phyloP scores from a whole-genome alignment of 1,140 invertebrate species.

The Ostrea edulis region DNA sequence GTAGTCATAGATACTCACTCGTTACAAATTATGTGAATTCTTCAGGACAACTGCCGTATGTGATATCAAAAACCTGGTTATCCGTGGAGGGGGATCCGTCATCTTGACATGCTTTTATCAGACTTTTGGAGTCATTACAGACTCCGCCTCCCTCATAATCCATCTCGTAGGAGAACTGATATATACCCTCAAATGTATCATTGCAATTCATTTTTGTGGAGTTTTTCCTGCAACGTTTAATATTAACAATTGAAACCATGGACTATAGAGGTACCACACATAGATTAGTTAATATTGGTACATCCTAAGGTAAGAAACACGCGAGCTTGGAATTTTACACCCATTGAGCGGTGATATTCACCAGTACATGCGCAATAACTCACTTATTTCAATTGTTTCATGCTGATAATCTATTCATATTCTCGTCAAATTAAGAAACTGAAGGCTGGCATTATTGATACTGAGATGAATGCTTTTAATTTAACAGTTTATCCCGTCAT shows the following conservation, averaged over 20 bases:
- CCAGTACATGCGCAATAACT: too few relatives aligned
- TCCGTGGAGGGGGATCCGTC: constrained; percentile 96
- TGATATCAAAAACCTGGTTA: constrained; percentile 98
- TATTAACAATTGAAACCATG: not conserved
- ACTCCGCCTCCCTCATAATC: constrained; percentile 75
- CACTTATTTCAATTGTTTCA: too few relatives aligned
- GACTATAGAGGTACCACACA: not conserved
- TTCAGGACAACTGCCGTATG: constrained; percentile 92
- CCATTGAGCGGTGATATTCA: too few relatives aligned
- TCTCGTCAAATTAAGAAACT: too few relatives aligned
- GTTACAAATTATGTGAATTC: constrained; percentile 92
- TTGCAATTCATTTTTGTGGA: constrained; percentile 73
- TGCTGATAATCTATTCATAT: too few relatives aligned
- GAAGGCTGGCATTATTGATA: too few relatives aligned
- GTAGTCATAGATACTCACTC: constrained; percentile 79
- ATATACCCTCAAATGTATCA: constrained; percentile 77
- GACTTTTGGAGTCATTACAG: constrained; percentile 85
- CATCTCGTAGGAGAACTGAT: constrained; percentile 78
- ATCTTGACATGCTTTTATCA: constrained; percentile 95
- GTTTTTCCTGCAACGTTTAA: constrained; percentile 61
- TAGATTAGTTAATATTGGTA: not conserved
- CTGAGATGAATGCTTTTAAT: too few relatives aligned
- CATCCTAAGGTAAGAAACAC: not conserved
- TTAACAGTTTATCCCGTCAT: too few relatives aligned
- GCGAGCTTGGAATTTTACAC: too few relatives aligned